Evolutionary conservation across 2,113 vertebrate species (phyloP).

Genomic region (Oostethus manadensis): DNA sequence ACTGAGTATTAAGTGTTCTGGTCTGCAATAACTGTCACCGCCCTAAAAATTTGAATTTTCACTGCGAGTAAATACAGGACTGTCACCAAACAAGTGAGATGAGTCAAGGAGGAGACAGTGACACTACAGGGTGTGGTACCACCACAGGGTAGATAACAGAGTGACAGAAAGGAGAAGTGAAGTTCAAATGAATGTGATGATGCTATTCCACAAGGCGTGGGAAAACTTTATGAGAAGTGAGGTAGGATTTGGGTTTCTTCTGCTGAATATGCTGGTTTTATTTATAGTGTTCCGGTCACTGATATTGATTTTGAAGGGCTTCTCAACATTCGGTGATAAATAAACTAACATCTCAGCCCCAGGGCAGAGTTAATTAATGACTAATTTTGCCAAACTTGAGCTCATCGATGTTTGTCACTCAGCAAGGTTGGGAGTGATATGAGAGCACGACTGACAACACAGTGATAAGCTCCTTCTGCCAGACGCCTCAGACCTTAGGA

Average conservation of each 20-base stretch:
- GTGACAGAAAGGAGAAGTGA: slow-evolving; percentile 1
- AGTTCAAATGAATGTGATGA: background rate
- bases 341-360: slow-evolving; percentile 7
- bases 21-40: slow-evolving; percentile 24
- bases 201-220: background rate
- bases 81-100: slow-evolving; percentile 37
- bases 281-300: background rate
- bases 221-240: background rate
- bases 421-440: slow-evolving; percentile 13
- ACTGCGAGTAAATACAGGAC: background rate
- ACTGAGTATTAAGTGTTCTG: slow-evolving; percentile 10
- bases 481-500: slow-evolving; percentile 5
- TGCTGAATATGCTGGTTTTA: background rate
- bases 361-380: slow-evolving; percentile 7
- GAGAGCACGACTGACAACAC: slow-evolving; percentile 11
- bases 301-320: background rate
- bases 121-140: slow-evolving; percentile 40
- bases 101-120: slow-evolving; percentile 40
- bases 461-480: slow-evolving; percentile 18
- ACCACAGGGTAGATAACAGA: background rate
- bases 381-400: background rate
- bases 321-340: slow-evolving; percentile 17
- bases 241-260: background rate
- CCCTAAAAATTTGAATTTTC: slow-evolving; percentile 21
- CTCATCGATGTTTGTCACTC: slow-evolving; percentile 12